Base-by-base conservation (phyloP, 2,797 vertebrate species). In the Tragelaphus oryx region DNA sequence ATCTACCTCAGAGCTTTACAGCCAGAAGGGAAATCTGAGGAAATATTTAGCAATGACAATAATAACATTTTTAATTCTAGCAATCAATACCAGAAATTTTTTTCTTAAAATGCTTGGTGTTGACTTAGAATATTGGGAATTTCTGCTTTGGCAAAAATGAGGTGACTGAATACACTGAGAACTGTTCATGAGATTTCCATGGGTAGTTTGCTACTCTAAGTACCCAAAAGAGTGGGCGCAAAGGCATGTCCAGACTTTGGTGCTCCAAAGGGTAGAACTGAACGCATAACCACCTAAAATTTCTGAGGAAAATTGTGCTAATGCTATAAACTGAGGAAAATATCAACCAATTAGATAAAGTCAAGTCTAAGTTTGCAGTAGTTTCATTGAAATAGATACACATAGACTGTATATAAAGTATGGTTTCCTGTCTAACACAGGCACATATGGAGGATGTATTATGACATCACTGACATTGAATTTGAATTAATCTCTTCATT, bases 361-460 rank as follows among this genome's bases (percentile, higher is more conserved):
- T 57, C 46, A 54, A 26, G 41, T 55, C 55, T 84, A 46, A 80
- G 20, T 75, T 46, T 50, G 55, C 11, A 82, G 30, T 28, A 4
- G 44, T 78, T 33, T 52, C 52, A n/a, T n/a, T 6, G n/a, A 83
- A 1, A 4, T 26, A 65, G 37, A 80, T 12, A n/a, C 3, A n/a
- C 12, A 14, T 0, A 57, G 11, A 5, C 17, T 60, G 4, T 28
- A 30, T 20, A 71, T 37, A 92, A 96, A 16, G 4, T 91, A 28
- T 91, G 78, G 50, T 54, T 86, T 97, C 96, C 57, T 95, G 44
- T 97, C 96, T 94, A 88, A 97, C 95, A 83, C 96, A 99, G 99
- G 46, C 98, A 99, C 60, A 96, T 99, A 20, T 99, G 99, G 99
- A 97, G 99, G 59, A 98, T 98, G 33, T 98, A 98, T 94, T 96